Conservation (phyloP, 2,888 invertebrate genomes). For the Xestia sexstrigata region DNA sequence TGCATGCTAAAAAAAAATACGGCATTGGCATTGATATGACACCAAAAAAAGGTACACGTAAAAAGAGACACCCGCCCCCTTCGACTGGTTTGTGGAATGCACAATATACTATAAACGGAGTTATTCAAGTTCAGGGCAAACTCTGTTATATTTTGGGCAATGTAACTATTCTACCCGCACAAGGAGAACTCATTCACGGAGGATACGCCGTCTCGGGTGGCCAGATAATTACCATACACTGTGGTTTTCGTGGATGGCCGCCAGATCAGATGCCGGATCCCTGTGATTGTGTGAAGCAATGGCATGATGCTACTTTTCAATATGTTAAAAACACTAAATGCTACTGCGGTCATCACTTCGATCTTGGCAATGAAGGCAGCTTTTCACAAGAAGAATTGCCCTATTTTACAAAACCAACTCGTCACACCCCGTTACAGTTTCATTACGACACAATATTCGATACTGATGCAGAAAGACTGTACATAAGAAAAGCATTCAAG, state of each 20-base stretch:
- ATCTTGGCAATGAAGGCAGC: constrained; percentile 80
- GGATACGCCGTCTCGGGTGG: constrained; percentile 75
- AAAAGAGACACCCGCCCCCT: constrained; percentile 77
- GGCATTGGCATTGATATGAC: constrained; percentile 69
- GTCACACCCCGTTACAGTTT: constrained; percentile 72
- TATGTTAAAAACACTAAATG: constrained; percentile 82
- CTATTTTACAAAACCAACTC: constrained; percentile 81
- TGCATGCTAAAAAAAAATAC: constrained; percentile 74
- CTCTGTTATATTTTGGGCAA: constrained; percentile 77
- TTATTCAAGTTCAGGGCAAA: constrained; percentile 76
- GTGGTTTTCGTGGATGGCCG: constrained; percentile 76
- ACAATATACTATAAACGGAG: constrained; percentile 82
- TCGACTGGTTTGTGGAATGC: constrained; percentile 77
- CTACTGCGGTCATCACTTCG: constrained; percentile 81
- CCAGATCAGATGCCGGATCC: constrained; percentile 73
- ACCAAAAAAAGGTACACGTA: constrained; percentile 55
- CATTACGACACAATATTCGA: constrained; percentile 84
- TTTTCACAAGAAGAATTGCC: constrained; percentile 80
- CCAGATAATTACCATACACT: constrained; percentile 78
- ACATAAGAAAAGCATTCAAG: constrained; percentile 81
- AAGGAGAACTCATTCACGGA: constrained; percentile 84
- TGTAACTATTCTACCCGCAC: constrained; percentile 76
- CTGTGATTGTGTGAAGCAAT: constrained; percentile 82
- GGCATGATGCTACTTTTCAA: constrained; percentile 76
- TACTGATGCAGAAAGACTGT: constrained; percentile 76